Base-by-base conservation (phyloP, 2,888 invertebrate genomes). In the Agonopterix arenella region DNA sequence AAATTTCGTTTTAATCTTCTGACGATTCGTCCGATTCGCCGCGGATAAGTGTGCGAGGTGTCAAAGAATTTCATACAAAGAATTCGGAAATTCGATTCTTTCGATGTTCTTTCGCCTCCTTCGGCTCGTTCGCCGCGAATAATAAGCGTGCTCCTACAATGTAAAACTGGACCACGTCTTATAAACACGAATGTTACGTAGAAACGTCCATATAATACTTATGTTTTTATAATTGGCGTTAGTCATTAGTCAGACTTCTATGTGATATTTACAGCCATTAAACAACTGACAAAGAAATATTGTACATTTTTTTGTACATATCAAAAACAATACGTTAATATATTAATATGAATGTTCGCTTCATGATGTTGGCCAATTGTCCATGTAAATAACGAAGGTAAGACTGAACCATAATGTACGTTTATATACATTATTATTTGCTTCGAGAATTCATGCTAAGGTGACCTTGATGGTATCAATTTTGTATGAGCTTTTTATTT, bases 351-450 rank as follows among this genome's bases (percentile, higher is more conserved):
- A 40, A 36, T 11, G 42, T 37, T 43, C 13, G 45, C 45, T 16
- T 46, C 45, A 43, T 44, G 52, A n/a, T 52, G 52, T 48, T 51
- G 43, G 51, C 51, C 58, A 51, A 61, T 63, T 70, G 84, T 82
- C 81, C 82, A 81, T 83, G 80, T 85, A 84, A 68, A 83, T 84
- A 81, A 76, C 66, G 72, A 77, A 81, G 73, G 82, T 76, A 88
- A 88, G 86, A 86, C 84, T 86, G 85, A 81, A 69, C 60, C 57
- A 60, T 61, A 64, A 64, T 66, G 65, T 64, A 52, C 52, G 5
- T 40, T 28, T 40, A n/a, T 10, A 40, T 9, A 40, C 40, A 9
- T 40, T 40, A 40, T 40, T 40, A 40, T 40, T 40, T 40, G 10
- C n/a, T 9, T 40, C n/a, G 9, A 40, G 9, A n/a, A n/a, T n/a